These are phyloP conservation scores for Phrynocephalus forsythii DNA, from an alignment of 2,797 vertebrate genomes.

Conservation along the genomic window DNA sequence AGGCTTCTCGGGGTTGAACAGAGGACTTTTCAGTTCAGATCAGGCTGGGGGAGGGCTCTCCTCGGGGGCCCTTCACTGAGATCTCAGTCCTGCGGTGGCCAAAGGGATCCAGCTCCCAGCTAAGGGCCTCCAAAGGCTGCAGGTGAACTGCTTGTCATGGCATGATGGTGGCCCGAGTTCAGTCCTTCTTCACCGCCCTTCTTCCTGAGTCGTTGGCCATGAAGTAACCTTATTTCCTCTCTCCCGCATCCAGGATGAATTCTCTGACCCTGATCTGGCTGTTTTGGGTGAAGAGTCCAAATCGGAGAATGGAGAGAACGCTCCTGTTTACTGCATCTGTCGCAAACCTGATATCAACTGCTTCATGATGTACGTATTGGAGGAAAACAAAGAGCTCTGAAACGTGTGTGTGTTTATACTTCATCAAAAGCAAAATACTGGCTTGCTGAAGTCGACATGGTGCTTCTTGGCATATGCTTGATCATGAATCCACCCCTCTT, in stretches of 20 bases:
- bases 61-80: too few relatives aligned
- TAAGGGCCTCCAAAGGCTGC: too few relatives aligned
- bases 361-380: conserved; percentile 91
- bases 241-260: conserved; percentile 82
- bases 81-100: too few relatives aligned
- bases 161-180: neutral
- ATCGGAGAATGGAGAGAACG: conserved; percentile 84
- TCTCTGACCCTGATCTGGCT: conserved; percentile 84
- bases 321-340: conserved; percentile 92
- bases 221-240: neutral
- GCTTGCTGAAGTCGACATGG: neutral
- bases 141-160: too few relatives aligned
- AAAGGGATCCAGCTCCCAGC: too few relatives aligned
- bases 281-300: conserved; percentile 78
- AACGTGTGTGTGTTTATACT: neutral
- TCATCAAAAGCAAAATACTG: too few relatives aligned
- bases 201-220: neutral
- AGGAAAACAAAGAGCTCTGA: neutral
- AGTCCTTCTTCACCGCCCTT: neutral
- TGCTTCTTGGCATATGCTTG: neutral
- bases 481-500: too few relatives aligned
- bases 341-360: conserved; percentile 94
- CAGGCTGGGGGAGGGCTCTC: too few relatives aligned
- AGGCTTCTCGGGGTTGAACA: too few relatives aligned
- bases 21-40: too few relatives aligned